Conservation (phyloP, 2,888 invertebrate genomes). For the Eupithecia centaureata region DNA sequence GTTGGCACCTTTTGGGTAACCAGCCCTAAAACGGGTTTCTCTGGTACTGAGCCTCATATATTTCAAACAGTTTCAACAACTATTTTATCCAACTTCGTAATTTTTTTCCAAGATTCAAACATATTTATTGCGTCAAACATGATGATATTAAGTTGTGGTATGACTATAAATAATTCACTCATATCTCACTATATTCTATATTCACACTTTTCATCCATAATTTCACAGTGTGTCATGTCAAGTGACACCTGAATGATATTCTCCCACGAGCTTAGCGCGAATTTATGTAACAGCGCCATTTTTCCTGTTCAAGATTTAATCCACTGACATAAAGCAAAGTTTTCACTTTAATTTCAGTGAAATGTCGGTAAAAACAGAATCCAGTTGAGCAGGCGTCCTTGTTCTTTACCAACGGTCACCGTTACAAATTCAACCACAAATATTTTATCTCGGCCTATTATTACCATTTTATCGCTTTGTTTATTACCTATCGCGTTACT, state of each 20-base stretch:
- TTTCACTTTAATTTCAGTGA: slow-evolving; percentile 1
- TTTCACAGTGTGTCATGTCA: neutral
- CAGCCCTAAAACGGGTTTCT: no score
- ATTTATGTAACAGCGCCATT: neutral
- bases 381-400: slow-evolving; percentile 27
- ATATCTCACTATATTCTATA: neutral
- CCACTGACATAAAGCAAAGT: neutral
- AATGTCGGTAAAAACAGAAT: slow-evolving; percentile 18
- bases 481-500: slow-evolving; percentile 42
- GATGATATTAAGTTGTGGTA: no score
- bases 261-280: neutral
- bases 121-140: no score
- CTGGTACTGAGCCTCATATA: no score
- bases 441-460: slow-evolving; percentile 42
- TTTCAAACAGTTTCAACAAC: no score
- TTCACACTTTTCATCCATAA: neutral
- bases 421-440: slow-evolving; percentile 41
- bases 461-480: slow-evolving; percentile 42
- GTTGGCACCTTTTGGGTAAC: no score
- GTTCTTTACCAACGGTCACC: slow-evolving; percentile 39
- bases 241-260: neutral
- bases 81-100: no score
- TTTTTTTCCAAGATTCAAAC: no score
- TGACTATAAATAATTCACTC: no score
- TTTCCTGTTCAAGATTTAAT: neutral